Percentiles rank a stretch among this genome's conserved stretches.
phyloP scores from a whole-genome alignment of 2,113 vertebrate genomes.

The Rhynchomys soricoides region DNA sequence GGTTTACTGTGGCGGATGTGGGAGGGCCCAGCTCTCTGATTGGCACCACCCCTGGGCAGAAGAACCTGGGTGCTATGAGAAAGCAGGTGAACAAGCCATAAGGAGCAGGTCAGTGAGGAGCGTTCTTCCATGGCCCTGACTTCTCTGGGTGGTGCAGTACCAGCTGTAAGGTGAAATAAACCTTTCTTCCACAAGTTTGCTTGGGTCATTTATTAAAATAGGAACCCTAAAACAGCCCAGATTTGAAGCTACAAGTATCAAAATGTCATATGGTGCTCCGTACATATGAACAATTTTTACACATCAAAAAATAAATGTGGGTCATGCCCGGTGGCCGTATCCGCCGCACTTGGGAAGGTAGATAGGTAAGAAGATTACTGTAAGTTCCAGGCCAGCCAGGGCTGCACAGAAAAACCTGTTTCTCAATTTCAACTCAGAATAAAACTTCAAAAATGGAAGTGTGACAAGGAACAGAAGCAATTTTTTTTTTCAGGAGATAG shows the following conservation, averaged over 20 bases:
- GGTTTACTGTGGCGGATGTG: background rate
- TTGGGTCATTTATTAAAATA: background rate
- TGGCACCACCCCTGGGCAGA: background rate
- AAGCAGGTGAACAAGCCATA: background rate
- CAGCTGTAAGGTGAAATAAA: background rate
- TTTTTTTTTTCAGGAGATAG: background rate
- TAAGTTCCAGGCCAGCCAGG: background rate
- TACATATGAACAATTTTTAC: background rate
- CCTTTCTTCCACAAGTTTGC: background rate
- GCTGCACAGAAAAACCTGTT: background rate
- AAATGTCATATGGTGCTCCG: background rate
- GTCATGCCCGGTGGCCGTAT: background rate
- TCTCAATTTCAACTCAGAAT: background rate
- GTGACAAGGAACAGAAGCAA: background rate
- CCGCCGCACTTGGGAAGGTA: background rate
- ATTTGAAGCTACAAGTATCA: background rate
- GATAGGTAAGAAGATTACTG: background rate
- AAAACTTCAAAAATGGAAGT: background rate
- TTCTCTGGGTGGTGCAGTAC: background rate
- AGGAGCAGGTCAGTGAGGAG: background rate
- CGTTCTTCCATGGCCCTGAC: background rate
- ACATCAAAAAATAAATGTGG: background rate
- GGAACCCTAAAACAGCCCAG: background rate
- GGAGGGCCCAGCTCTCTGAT: background rate
- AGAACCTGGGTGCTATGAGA: background rate